These are phyloP conservation scores for Ips nitidus DNA, from an alignment of 1,140 invertebrate genomes.

Conservation along the genomic window DNA sequence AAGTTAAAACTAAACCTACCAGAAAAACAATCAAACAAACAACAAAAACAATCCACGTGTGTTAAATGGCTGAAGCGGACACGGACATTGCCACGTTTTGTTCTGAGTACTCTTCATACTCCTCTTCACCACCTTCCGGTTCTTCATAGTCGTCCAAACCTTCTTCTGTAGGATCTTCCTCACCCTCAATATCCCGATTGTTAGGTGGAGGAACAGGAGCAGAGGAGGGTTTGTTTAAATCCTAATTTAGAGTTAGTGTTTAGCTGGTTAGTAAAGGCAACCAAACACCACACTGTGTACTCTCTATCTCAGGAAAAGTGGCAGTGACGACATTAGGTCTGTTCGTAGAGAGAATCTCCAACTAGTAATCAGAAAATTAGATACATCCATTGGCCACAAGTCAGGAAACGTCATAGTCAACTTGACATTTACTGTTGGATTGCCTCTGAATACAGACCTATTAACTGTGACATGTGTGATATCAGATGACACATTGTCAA, in stretches of 20 bases:
- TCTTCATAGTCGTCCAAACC: conserved; percentile 56
- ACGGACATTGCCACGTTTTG: conserved; percentile 48
- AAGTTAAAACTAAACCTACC: not conserved
- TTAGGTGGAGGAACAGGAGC: conserved; percentile 46
- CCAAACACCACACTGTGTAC: not conserved
- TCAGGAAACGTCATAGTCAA: no score
- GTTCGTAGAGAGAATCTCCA: no score
- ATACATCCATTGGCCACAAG: no score
- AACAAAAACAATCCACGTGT: conserved; percentile 9
- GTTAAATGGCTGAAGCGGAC: conserved; percentile 48
- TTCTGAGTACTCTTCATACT: conserved; percentile 61
- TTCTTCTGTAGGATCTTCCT: conserved; percentile 52
- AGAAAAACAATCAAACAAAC: not conserved
- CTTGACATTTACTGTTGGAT: no score
- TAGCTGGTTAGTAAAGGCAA: not conserved
- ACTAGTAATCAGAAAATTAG: no score
- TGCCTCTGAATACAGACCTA: no score
- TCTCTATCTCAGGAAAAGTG: not conserved
- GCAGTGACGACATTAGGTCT: no score
- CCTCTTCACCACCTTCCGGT: conserved; percentile 52
- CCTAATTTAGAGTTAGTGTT: conserved; percentile 42
- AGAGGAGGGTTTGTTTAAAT: conserved; percentile 43
- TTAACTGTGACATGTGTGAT: no score
- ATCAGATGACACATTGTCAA: no score
- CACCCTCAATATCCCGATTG: conserved; percentile 48